Evolutionary conservation across 2,113 vertebrate species (phyloP).

Genomic region (Oryzias woworae): DNA sequence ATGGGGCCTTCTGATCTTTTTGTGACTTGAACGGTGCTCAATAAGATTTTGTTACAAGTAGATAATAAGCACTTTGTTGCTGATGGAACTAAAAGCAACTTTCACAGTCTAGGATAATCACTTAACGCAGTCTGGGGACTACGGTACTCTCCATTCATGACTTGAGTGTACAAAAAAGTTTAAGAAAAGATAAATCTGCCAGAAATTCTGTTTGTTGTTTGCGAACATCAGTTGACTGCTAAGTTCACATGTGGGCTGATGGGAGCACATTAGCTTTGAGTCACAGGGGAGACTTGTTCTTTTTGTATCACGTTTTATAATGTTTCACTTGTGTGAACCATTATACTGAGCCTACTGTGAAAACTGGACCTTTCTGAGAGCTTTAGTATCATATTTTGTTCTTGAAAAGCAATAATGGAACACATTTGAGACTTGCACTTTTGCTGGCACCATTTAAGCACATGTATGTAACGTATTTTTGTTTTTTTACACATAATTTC

Average conservation of each 20-base stretch:
- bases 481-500: neutral
- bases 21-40: conserved; percentile 17
- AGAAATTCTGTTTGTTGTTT: too few species aligned
- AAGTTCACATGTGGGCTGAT: neutral
- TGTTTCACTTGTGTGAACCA: conserved; percentile 35
- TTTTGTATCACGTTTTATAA: conserved; percentile 16
- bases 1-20: conserved; percentile 8
- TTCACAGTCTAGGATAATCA: too few species aligned
- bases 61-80: neutral
- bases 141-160: too few species aligned
- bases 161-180: too few species aligned
- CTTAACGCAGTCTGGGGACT: too few species aligned
- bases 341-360: conserved; percentile 42
- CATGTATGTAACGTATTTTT: conserved; percentile 1
- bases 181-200: too few species aligned
- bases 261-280: neutral
- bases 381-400: conserved; percentile 46
- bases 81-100: neutral
- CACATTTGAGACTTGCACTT: conserved; percentile 30
- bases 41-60: conserved; percentile 32
- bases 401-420: conserved; percentile 52
- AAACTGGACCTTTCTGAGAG: conserved; percentile 66
- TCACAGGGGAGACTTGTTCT: conserved; percentile 45
- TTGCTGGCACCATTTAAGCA: conserved; percentile 52
- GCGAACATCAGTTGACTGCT: neutral